phyloP scores from a whole-genome alignment of 2,113 vertebrate species.

The Leucosticte australis region DNA sequence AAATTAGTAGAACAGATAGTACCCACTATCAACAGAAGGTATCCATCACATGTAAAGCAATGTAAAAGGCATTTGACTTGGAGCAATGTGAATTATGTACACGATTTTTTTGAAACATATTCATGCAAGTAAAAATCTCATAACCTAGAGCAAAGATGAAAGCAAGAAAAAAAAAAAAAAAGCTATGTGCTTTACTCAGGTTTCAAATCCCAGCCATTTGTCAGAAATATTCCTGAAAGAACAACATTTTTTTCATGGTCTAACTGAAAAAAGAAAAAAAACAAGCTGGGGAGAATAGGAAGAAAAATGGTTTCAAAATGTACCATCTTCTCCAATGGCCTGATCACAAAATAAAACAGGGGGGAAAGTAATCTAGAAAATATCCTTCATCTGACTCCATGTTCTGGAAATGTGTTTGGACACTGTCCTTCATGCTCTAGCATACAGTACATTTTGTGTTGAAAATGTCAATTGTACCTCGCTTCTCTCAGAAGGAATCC shows the following conservation, averaged over 20 bases:
- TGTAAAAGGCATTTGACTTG: slow-evolving; percentile 3
- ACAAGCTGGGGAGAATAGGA: fast-evolving
- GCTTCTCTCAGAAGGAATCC: not conserved
- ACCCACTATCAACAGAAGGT: not conserved
- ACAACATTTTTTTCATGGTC: slow-evolving; percentile 53
- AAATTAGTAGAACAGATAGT: slow-evolving; percentile 8
- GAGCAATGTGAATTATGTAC: not conserved
- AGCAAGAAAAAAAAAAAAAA: not conserved
- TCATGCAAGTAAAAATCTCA: not conserved
- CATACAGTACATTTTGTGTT: slow-evolving; percentile 23
- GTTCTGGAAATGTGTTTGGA: slow-evolving; percentile 55
- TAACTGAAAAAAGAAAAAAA: not conserved
- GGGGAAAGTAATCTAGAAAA: not conserved
- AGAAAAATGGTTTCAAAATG: slow-evolving; percentile 37
- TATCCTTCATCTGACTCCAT: slow-evolving; percentile 69
- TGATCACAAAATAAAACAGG: not conserved
- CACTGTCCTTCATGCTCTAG: slow-evolving; percentile 46
- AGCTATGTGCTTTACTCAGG: slow-evolving; percentile 30
- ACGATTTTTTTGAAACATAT: not conserved
- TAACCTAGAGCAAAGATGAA: slow-evolving; percentile 8
- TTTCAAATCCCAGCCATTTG: slow-evolving; percentile 56
- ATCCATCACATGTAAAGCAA: slow-evolving; percentile 7
- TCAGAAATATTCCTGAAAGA: slow-evolving; percentile 30
- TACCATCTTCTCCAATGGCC: slow-evolving; percentile 46
- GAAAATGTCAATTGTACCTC: not conserved